These are phyloP conservation scores for Tyrophagus putrescentiae DNA, from an alignment of 1,140 invertebrate species.

Conservation along the genomic window DNA sequence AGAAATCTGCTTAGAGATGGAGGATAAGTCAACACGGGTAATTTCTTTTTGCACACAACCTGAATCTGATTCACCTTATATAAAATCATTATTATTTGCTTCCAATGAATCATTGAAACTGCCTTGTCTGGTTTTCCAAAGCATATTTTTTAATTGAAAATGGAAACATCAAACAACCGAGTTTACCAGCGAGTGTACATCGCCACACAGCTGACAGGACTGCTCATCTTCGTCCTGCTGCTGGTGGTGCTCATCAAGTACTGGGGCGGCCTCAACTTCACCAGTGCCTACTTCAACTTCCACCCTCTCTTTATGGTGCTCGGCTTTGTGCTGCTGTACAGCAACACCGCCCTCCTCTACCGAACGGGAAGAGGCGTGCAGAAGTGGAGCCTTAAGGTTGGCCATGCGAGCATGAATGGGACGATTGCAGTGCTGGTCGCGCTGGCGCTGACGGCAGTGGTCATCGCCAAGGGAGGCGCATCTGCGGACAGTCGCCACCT, in stretches of 20 bases:
- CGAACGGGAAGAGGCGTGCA: constrained; percentile 53
- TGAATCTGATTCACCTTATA: too few relatives aligned
- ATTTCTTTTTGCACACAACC: too few relatives aligned
- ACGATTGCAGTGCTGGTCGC: too few relatives aligned
- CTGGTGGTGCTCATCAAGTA: constrained; percentile 53
- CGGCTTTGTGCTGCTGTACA: background rate
- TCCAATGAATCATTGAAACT: too few relatives aligned
- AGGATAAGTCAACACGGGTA: too few relatives aligned
- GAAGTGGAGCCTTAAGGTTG: too few relatives aligned
- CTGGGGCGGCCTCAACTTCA: constrained; percentile 41
- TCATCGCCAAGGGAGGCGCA: too few relatives aligned
- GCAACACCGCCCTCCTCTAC: constrained; percentile 52
- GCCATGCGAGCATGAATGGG: too few relatives aligned
- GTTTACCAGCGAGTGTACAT: constrained; percentile 23
- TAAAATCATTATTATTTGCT: too few relatives aligned
- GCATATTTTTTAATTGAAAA: constrained; percentile 4
- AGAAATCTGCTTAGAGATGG: too few relatives aligned
- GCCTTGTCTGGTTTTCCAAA: background rate
- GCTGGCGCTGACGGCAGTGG: too few relatives aligned
- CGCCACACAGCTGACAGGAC: constrained; percentile 36
- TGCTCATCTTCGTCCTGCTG: constrained; percentile 48
- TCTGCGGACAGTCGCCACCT: too few relatives aligned
- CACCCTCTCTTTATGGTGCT: constrained; percentile 40
- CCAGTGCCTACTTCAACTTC: constrained; percentile 63
- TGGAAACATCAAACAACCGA: constrained; percentile 8